Percentiles rank a stretch among this genome's conserved stretches.
Conservation (phyloP, 2,113 vertebrate species). For the Azemiops feae region DNA sequence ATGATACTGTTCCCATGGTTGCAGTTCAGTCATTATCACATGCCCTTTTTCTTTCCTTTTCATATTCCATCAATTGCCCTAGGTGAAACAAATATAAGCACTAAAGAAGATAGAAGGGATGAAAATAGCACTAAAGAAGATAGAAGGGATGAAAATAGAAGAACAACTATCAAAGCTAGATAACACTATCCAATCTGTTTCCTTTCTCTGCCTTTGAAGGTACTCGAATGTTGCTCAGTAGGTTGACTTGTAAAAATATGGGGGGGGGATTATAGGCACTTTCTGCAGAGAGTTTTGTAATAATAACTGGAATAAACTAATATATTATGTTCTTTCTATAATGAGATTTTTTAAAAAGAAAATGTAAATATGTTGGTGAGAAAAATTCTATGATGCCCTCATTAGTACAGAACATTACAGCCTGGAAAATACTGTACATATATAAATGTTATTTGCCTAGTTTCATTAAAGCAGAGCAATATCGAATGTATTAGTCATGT, state of each 20-base stretch:
- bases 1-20: neutral
- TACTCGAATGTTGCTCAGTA: neutral
- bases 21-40: neutral
- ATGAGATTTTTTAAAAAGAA: neutral
- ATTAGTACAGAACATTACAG: neutral
- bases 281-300: neutral
- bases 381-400: neutral
- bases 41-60: neutral
- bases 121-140: neutral
- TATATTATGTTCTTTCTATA: neutral
- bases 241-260: neutral
- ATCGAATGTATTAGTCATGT: neutral
- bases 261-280: neutral
- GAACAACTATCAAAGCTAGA: neutral
- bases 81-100: neutral
- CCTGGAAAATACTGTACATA: neutral
- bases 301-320: neutral
- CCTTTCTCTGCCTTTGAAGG: neutral
- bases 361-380: neutral
- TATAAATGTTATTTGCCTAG: neutral
- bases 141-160: neutral
- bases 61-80: neutral
- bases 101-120: neutral
- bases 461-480: neutral
- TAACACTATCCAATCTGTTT: neutral